Conservation (phyloP, 1,140 invertebrate species). For the Papilio glaucus region DNA sequence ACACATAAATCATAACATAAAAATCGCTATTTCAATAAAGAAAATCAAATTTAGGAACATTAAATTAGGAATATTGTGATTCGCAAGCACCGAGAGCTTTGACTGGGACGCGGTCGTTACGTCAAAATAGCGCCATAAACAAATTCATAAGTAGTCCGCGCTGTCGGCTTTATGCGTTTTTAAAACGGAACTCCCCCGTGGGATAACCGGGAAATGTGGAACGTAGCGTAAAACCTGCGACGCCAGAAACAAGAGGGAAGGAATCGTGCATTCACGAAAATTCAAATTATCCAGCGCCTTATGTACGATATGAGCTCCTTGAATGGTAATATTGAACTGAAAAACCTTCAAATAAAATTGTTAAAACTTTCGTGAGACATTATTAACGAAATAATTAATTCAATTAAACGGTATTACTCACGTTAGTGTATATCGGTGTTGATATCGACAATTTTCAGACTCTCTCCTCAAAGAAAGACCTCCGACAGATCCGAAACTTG, state of each 20-base stretch:
- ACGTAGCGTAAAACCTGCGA: constrained; percentile 69
- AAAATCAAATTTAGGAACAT: constrained; percentile 55
- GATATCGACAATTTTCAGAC: no score
- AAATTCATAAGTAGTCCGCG: constrained; percentile 81
- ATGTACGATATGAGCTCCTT: constrained; percentile 18
- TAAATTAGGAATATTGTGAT: constrained; percentile 70
- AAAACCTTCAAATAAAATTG: background rate
- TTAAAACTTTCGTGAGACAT: no score
- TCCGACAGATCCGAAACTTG: no score
- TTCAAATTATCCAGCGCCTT: constrained; percentile 47
- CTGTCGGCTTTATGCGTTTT: constrained; percentile 77
- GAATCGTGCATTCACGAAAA: constrained; percentile 40
- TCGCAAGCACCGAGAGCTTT: constrained; percentile 61
- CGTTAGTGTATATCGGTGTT: no score
- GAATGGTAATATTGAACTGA: background rate
- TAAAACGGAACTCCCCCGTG: constrained; percentile 67
- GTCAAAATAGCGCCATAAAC: constrained; percentile 76
- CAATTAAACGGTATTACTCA: no score
- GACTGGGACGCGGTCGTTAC: constrained; percentile 56
- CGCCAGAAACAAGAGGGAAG: constrained; percentile 67
- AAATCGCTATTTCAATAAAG: constrained; percentile 50
- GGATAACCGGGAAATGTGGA: constrained; percentile 68
- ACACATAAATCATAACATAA: background rate
- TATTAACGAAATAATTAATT: no score
- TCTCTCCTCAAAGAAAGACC: no score